A percentile compares a stretch with the other conserved stretches of the same genome.
These are phyloP conservation scores for Callyntrura sp. DNA, from an alignment of 2,888 invertebrate species.

Conservation along the genomic window DNA sequence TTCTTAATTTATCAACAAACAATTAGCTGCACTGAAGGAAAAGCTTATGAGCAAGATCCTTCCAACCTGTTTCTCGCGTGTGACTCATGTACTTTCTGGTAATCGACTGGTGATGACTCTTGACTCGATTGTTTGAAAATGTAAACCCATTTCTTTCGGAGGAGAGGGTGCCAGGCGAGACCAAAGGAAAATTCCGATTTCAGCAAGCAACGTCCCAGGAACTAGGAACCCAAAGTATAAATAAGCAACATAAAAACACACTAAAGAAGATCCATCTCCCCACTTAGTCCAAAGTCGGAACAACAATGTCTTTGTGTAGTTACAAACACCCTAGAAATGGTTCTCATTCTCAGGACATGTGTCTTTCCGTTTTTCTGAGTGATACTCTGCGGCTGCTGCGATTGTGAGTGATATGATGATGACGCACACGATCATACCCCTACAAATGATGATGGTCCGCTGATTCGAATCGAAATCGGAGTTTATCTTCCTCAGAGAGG, in stretches of 20 bases:
- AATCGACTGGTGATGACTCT: constrained; percentile 29
- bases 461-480: constrained; percentile 71
- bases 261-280: background rate
- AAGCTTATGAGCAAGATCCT: background rate
- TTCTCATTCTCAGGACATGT: background rate
- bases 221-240: background rate
- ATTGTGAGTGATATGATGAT: background rate
- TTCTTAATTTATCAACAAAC: background rate
- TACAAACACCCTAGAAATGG: background rate
- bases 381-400: background rate
- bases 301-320: background rate
- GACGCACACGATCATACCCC: constrained; percentile 60
- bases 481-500: constrained; percentile 68
- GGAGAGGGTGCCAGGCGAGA: background rate
- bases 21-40: background rate
- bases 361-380: background rate
- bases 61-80: background rate
- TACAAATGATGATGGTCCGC: constrained; percentile 67
- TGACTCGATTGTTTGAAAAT: constrained; percentile 26
- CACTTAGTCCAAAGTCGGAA: background rate
- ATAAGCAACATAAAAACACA: background rate
- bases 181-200: background rate
- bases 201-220: constrained; percentile 7
- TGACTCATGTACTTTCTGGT: constrained; percentile 59
- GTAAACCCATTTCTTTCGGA: background rate